Percentiles rank a stretch among this genome's conserved stretches.
Evolutionary conservation across 2,113 vertebrate genomes (phyloP).

Genomic region (Morphnarchus princeps): DNA sequence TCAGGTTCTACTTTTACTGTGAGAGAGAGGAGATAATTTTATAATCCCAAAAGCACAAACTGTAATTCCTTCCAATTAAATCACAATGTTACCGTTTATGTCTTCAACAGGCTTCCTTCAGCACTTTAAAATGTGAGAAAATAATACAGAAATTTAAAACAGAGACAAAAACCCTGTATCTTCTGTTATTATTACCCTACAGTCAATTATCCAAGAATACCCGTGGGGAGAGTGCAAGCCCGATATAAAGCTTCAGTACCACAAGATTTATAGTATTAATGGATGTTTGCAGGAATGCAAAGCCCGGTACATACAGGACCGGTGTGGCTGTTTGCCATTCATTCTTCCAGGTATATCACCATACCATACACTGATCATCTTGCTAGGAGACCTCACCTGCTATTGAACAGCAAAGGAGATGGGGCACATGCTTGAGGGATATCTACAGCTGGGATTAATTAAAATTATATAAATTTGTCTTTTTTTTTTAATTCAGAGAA

Average conservation of each 20-base stretch:
- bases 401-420: not conserved
- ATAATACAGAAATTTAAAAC: not conserved
- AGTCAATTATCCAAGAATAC: slow-evolving; percentile 77
- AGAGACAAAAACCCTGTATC: not conserved
- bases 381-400: not conserved
- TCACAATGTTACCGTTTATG: not conserved
- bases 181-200: not conserved
- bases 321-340: slow-evolving; percentile 75
- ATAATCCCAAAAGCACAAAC: not conserved
- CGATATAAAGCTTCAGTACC: slow-evolving; percentile 52
- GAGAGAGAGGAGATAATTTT: not conserved
- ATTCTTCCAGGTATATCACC: slow-evolving; percentile 73
- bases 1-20: not conserved
- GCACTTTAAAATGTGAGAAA: not conserved
- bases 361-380: not conserved
- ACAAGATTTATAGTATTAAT: slow-evolving; percentile 68
- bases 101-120: not conserved
- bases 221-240: slow-evolving; percentile 82
- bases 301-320: slow-evolving; percentile 61
- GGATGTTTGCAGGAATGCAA: slow-evolving; percentile 78
- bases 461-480: not conserved
- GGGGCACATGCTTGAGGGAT: not conserved
- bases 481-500: not conserved
- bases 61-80: not conserved
- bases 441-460: not conserved